A percentile compares a stretch with the other conserved stretches of the same genome.
These are phyloP conservation scores for Sinelater perroti DNA, from an alignment of 2,888 invertebrate genomes.

Conservation along the genomic window DNA sequence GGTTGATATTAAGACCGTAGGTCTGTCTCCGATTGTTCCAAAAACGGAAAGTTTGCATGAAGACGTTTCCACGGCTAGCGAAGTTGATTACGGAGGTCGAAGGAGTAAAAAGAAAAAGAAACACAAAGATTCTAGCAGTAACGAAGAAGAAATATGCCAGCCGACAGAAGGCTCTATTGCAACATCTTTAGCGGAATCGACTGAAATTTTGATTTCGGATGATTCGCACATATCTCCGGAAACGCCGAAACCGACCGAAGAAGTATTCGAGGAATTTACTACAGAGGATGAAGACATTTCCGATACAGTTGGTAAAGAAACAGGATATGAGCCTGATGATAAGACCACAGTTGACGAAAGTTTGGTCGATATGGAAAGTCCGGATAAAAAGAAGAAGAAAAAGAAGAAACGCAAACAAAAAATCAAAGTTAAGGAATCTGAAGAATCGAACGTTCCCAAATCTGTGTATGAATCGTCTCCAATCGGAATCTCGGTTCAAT, in stretches of 20 bases:
- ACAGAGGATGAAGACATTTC: slow-evolving; percentile 61
- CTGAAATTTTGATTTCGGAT: slow-evolving; percentile 63
- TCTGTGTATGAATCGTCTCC: slow-evolving; percentile 61
- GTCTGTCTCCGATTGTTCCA: slow-evolving; percentile 50
- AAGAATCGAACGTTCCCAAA: slow-evolving; percentile 62
- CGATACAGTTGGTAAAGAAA: slow-evolving; percentile 62
- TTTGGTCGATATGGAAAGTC: slow-evolving; percentile 60
- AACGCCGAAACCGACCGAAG: slow-evolving; percentile 64
- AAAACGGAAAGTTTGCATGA: slow-evolving; percentile 55
- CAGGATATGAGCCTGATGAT: slow-evolving; percentile 81
- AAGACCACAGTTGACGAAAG: slow-evolving; percentile 69
- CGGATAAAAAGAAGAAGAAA: slow-evolving; percentile 57
- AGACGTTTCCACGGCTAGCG: slow-evolving; percentile 55
- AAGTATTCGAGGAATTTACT: slow-evolving; percentile 54
- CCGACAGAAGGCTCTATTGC: slow-evolving; percentile 52
- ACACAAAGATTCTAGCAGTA: slow-evolving; percentile 60
- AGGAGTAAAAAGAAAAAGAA: slow-evolving; percentile 73
- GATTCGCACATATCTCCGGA: slow-evolving; percentile 63
- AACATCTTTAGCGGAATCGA: slow-evolving; percentile 65
- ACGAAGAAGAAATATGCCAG: slow-evolving; percentile 36
- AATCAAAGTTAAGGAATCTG: slow-evolving; percentile 63
- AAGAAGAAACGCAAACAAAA: slow-evolving; percentile 58
- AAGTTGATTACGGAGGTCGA: slow-evolving; percentile 63
- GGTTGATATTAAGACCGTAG: slow-evolving; percentile 37
- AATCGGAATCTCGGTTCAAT: slow-evolving; percentile 54